Evolutionary conservation across 2,113 vertebrate species (phyloP).

Genomic region (Gopherus evgoodei): DNA sequence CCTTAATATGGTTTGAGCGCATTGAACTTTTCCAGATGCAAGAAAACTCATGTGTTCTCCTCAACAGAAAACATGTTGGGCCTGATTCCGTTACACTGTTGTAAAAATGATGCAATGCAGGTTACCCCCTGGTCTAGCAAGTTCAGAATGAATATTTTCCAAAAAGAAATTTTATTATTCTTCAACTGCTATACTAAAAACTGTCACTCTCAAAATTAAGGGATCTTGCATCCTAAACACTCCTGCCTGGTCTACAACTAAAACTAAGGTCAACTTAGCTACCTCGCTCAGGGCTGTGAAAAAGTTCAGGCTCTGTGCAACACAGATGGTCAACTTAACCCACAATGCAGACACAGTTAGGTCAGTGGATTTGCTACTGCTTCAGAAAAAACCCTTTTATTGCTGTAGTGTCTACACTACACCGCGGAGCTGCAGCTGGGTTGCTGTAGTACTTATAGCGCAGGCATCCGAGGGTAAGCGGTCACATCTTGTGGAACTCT

Average conservation of each 20-base stretch:
- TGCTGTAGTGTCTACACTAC: too few relatives aligned
- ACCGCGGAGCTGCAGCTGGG: neutral
- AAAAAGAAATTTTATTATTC: neutral
- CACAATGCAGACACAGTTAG: neutral
- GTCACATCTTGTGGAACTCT: slow-evolving; percentile 11
- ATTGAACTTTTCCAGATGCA: neutral
- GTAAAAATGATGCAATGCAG: neutral
- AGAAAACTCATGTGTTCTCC: neutral
- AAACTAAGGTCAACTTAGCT: neutral
- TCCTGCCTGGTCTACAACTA: neutral
- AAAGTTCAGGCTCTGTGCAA: neutral
- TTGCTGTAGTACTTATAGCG: neutral
- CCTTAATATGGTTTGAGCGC: slow-evolving; percentile 5
- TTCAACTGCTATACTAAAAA: slow-evolving; percentile 35
- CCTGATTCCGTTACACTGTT: neutral
- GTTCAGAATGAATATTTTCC: neutral
- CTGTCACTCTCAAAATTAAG: neutral
- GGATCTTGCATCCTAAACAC: slow-evolving; percentile 46
- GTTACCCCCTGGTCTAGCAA: neutral
- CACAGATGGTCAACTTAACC: neutral
- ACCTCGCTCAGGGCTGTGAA: neutral
- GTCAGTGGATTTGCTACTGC: neutral
- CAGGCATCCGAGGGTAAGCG: slow-evolving; percentile 47
- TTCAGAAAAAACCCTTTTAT: neutral
- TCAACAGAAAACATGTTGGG: slow-evolving; percentile 42